phyloP scores from a whole-genome alignment of 2,113 vertebrate species.

The Gallinago paraguaiae region DNA sequence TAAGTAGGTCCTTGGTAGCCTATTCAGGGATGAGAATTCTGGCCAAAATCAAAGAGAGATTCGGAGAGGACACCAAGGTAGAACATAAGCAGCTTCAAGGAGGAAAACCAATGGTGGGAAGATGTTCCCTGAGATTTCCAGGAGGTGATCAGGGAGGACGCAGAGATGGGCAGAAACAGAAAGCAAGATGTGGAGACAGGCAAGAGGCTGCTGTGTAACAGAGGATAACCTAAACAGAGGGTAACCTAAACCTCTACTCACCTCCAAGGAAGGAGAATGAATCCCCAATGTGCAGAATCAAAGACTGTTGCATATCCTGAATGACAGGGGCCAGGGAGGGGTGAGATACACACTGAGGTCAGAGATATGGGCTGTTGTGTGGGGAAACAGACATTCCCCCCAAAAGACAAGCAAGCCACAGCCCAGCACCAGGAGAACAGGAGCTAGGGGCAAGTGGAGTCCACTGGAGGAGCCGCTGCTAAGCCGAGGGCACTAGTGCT shows the following conservation, averaged over 20 bases:
- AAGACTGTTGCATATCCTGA: not conserved
- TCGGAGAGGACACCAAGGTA: not conserved
- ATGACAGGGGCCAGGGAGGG: not conserved
- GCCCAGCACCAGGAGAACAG: not conserved
- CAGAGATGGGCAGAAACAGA: not conserved
- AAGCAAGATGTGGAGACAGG: not conserved
- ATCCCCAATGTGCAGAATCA: rapidly evolving
- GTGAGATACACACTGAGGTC: not conserved
- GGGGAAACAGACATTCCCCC: rapidly evolving
- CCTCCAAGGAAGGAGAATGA: not conserved
- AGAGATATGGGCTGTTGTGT: not conserved
- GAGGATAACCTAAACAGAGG: not conserved
- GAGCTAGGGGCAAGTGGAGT: not conserved
- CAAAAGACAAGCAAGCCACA: not conserved
- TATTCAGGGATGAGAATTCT: not conserved
- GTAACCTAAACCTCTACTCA: not conserved
- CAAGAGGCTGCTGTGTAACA: not conserved
- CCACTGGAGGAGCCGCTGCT: not conserved
- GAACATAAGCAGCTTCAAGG: not conserved
- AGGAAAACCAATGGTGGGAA: not conserved
- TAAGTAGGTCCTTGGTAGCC: not conserved
- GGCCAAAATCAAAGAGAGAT: not conserved
- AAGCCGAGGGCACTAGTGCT: rapidly evolving
- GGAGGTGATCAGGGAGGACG: not conserved
- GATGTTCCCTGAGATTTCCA: not conserved